These are phyloP conservation scores for Otis tarda DNA, from an alignment of 2,113 vertebrate species.

Conservation along the genomic window DNA sequence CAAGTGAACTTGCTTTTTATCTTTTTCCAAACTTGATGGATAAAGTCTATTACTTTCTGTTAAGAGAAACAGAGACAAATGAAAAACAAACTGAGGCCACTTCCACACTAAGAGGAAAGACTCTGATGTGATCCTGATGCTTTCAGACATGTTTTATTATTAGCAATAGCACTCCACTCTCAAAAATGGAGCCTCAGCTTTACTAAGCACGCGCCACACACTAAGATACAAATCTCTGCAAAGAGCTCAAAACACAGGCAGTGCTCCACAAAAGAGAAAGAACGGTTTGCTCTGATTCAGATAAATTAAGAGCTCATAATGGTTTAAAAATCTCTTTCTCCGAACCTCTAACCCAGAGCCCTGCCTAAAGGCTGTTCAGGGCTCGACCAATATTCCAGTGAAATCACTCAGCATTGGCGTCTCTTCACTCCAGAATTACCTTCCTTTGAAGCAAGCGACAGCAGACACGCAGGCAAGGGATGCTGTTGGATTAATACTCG, in stretches of 20 bases:
- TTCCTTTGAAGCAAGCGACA: not conserved
- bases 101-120: not conserved
- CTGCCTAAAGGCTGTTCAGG: not conserved
- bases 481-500: not conserved
- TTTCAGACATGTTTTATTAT: not conserved
- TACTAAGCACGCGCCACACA: not conserved
- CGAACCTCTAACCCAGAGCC: not conserved
- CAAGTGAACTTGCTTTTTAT: not conserved
- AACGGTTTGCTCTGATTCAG: not conserved
- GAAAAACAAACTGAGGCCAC: not conserved
- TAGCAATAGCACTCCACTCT: not conserved
- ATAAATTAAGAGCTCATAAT: not conserved
- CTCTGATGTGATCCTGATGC: not conserved
- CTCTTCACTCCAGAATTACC: not conserved
- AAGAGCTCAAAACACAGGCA: not conserved
- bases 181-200: not conserved
- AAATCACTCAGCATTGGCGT: not conserved
- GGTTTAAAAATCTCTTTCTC: not conserved
- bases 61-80: not conserved
- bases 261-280: not conserved
- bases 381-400: not conserved
- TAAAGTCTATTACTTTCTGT: not conserved
- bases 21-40: not conserved
- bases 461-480: not conserved
- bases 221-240: not conserved